These are phyloP conservation scores for Gyps fulvus DNA, from an alignment of 2,113 vertebrate species.

Conservation along the genomic window DNA sequence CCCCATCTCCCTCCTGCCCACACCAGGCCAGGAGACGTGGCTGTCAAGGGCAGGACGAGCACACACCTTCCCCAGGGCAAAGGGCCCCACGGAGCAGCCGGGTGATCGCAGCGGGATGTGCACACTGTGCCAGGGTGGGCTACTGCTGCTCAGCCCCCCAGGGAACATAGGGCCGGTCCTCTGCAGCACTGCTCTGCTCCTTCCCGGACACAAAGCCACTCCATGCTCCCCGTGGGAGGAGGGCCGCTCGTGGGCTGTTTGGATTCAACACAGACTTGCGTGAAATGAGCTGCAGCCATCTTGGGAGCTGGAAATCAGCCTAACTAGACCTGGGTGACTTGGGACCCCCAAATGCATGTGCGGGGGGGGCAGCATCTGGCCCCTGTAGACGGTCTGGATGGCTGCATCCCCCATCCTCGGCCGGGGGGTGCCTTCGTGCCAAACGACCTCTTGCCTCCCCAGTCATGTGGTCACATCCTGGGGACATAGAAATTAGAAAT, in stretches of 20 bases:
- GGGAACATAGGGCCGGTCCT: neutral
- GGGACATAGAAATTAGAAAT: neutral
- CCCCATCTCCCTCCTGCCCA: neutral
- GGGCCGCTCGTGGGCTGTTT: neutral
- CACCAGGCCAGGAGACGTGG: neutral
- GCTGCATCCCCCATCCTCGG: neutral
- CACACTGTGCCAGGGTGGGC: neutral
- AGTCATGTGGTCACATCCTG: neutral
- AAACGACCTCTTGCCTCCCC: neutral
- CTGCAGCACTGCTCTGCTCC: neutral
- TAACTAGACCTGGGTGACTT: neutral
- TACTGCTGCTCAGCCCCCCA: accelerated
- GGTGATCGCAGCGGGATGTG: neutral
- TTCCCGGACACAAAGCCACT: neutral
- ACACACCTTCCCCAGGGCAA: neutral
- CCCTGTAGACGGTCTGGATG: neutral
- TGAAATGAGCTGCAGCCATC: neutral
- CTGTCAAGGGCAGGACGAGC: neutral
- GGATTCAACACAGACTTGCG: neutral
- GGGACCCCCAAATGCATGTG: neutral
- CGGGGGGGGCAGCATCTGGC: neutral
- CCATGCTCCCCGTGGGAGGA: neutral
- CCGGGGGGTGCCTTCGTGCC: accelerated
- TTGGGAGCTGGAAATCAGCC: neutral
- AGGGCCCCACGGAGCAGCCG: neutral